A percentile compares a stretch with the other conserved stretches of the same genome.
Conservation (phyloP, 2,113 vertebrate genomes). For the Oreamnos americanus region DNA sequence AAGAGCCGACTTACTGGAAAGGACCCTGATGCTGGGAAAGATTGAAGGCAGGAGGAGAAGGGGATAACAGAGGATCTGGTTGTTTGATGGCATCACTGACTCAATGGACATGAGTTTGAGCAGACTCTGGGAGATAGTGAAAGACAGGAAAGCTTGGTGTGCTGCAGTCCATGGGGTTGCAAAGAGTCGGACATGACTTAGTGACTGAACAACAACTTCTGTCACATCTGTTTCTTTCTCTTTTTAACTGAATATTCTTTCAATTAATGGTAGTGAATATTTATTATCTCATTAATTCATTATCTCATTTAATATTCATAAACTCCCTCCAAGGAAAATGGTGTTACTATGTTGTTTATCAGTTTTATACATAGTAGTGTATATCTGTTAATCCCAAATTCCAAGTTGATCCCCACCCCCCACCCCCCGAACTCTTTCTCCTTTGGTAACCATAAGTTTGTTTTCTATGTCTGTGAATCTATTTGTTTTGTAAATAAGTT, state of each 20-base stretch:
- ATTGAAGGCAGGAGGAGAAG: not conserved
- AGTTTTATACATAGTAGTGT: not conserved
- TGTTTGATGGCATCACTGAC: not conserved
- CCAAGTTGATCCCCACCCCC: not conserved
- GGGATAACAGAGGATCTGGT: not conserved
- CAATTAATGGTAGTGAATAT: not conserved
- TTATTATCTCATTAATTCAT: not conserved
- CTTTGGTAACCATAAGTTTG: not conserved
- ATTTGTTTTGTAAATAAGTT: not conserved
- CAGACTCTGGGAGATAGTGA: not conserved
- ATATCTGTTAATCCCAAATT: not conserved
- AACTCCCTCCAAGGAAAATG: not conserved
- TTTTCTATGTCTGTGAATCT: not conserved
- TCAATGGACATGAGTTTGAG: not conserved
- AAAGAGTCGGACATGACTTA: fast-evolving
- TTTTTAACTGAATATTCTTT: not conserved
- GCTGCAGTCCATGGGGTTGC: not conserved
- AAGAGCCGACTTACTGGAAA: not conserved
- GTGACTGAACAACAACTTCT: not conserved
- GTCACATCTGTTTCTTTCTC: not conserved
- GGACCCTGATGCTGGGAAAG: not conserved
- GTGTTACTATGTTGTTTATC: not conserved
- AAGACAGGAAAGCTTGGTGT: not conserved
- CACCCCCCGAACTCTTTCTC: not conserved
- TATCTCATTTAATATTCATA: not conserved